Evolutionary conservation across 2,888 invertebrate species (phyloP).

Genomic region (Pelosia muscerda): DNA sequence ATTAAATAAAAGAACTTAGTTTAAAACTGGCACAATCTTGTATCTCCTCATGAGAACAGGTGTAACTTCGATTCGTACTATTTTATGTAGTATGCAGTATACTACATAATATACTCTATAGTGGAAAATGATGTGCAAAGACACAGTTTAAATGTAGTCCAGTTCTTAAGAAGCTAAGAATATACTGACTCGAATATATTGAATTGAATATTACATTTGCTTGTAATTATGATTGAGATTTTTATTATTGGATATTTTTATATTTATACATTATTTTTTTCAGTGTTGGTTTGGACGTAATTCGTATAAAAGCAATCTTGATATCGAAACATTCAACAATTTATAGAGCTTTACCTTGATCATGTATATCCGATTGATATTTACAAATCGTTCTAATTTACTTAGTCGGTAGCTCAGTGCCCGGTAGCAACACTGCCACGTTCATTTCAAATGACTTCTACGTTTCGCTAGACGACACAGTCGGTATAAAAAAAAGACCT

Average conservation of each 20-base stretch:
- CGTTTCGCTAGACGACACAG: too few relatives aligned
- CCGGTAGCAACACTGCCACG: slow-evolving; percentile 24
- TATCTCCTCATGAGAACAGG: slow-evolving; percentile 27
- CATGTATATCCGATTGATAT: slow-evolving; percentile 20
- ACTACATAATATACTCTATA: not conserved
- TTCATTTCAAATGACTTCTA: too few relatives aligned
- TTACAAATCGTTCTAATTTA: slow-evolving; percentile 37
- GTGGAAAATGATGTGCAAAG: not conserved
- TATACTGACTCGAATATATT: slow-evolving; percentile 8
- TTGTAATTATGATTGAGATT: not conserved
- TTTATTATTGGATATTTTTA: slow-evolving; percentile 1
- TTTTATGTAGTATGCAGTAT: not conserved
- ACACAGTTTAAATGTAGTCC: not conserved
- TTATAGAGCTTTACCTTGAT: not conserved
- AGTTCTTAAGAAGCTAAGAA: not conserved
- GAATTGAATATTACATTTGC: not conserved
- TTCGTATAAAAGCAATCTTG: slow-evolving; percentile 15
- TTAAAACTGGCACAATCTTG: slow-evolving; percentile 34
- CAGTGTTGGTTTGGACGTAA: not conserved
- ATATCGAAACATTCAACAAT: slow-evolving; percentile 5
- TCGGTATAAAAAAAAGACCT: too few relatives aligned
- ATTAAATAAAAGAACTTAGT: slow-evolving; percentile 55
- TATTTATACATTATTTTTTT: not conserved
- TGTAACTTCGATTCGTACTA: not conserved
- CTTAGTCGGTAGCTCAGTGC: slow-evolving; percentile 22